Conservation (phyloP, 1,140 invertebrate genomes). For the Drosophila bocki region DNA sequence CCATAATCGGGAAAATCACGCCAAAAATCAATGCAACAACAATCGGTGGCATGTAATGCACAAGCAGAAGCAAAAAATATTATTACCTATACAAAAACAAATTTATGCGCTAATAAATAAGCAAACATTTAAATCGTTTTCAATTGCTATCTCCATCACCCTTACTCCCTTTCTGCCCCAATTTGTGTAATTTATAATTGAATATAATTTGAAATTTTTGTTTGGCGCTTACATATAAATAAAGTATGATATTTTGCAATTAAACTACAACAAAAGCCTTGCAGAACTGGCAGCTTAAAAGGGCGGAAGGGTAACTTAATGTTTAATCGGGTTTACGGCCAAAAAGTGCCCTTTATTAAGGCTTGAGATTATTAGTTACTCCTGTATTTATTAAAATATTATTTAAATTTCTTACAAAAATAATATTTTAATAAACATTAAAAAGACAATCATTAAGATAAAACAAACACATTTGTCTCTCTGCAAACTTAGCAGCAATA, state of each 20-base stretch:
- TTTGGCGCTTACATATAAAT: conserved; percentile 11
- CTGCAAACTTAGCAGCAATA: neutral
- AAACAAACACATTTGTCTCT: neutral
- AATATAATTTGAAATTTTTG: conserved; percentile 45
- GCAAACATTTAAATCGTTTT: conserved; percentile 61
- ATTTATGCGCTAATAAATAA: conserved; percentile 73
- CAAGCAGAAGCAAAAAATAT: conserved; percentile 22
- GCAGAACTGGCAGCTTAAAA: conserved; percentile 2
- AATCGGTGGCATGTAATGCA: conserved; percentile 47
- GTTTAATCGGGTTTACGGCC: neutral
- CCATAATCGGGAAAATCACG: conserved; percentile 54
- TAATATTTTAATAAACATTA: neutral
- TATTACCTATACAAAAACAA: conserved; percentile 55
- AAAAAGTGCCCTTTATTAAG: neutral
- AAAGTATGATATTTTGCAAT: conserved; percentile 37
- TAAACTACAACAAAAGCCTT: conserved; percentile 32
- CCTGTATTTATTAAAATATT: neutral
- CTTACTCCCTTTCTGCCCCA: conserved; percentile 1
- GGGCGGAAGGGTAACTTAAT: neutral
- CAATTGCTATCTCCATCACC: conserved; percentile 41
- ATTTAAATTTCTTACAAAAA: neutral
- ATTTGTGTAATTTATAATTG: conserved; percentile 54
- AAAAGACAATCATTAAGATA: too few species aligned
- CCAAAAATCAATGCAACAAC: conserved; percentile 43
- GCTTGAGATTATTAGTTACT: too few species aligned